Conservation (phyloP, 2,113 vertebrate species). For the Actinemys pallida region DNA sequence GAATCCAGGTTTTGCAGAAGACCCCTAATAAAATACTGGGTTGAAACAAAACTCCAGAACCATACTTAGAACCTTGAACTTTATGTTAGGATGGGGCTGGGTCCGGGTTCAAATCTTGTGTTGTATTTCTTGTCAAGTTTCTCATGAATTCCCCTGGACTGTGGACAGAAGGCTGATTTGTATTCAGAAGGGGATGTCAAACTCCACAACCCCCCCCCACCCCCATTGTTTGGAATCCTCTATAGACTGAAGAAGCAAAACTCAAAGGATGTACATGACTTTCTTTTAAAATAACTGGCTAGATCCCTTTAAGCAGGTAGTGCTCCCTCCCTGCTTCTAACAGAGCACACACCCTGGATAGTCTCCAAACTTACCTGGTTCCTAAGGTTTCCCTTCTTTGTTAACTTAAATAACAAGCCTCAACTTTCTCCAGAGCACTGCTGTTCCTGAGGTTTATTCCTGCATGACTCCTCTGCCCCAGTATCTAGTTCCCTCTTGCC, state of each 20-base stretch:
- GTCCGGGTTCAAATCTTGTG: background rate
- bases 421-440: background rate
- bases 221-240: background rate
- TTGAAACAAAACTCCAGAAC: background rate
- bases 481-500: rapidly evolving
- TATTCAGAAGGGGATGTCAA: background rate
- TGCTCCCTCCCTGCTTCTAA: background rate
- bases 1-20: background rate
- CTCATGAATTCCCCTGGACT: background rate
- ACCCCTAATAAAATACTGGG: background rate
- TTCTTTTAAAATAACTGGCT: background rate
- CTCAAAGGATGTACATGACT: background rate
- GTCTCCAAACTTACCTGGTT: background rate
- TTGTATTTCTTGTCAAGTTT: background rate
- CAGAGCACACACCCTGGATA: background rate
- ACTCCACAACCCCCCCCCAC: background rate
- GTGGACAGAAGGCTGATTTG: background rate
- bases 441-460: background rate
- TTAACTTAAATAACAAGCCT: background rate
- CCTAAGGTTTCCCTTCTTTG: background rate
- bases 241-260: background rate
- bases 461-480: background rate
- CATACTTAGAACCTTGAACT: background rate
- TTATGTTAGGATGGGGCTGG: background rate
- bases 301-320: background rate